A percentile compares a stretch with the other conserved stretches of the same genome.
phyloP scores from a whole-genome alignment of 2,888 invertebrate species.

The Zeuzera pyrina region DNA sequence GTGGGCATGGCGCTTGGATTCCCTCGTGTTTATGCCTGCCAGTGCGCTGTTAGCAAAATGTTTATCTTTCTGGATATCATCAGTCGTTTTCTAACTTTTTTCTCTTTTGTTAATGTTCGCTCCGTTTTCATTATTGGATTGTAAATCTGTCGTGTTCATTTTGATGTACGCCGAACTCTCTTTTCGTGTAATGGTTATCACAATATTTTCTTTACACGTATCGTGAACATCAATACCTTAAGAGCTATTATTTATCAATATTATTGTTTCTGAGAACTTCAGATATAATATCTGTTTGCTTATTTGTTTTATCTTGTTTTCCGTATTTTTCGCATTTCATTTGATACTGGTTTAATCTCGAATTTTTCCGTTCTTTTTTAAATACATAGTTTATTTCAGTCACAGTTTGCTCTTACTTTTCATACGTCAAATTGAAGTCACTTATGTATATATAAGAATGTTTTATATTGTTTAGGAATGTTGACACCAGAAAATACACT shows the following conservation, averaged over 20 bases:
- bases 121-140: conserved; percentile 36
- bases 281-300: no score
- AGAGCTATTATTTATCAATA: conserved; percentile 2
- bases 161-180: conserved; percentile 18
- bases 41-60: conserved; percentile 36
- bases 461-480: no score
- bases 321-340: no score
- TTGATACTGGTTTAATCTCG: conserved; percentile 4
- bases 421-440: conserved; percentile 4
- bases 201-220: conserved; percentile 6
- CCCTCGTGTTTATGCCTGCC: conserved; percentile 41
- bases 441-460: conserved; percentile 2
- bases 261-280: not conserved
- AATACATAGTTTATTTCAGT: no score
- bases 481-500: no score
- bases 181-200: conserved; percentile 13
- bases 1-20: conserved; percentile 33
- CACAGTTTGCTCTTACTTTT: no score
- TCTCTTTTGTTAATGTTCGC: conserved; percentile 41
- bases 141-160: conserved; percentile 39
- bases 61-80: conserved; percentile 53
- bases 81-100: conserved; percentile 41
- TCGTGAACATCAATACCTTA: conserved; percentile 8
- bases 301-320: no score
- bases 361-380: conserved; percentile 5